Base-by-base conservation (phyloP, 1,140 invertebrate species). In the Druon quercuslanigerum region DNA sequence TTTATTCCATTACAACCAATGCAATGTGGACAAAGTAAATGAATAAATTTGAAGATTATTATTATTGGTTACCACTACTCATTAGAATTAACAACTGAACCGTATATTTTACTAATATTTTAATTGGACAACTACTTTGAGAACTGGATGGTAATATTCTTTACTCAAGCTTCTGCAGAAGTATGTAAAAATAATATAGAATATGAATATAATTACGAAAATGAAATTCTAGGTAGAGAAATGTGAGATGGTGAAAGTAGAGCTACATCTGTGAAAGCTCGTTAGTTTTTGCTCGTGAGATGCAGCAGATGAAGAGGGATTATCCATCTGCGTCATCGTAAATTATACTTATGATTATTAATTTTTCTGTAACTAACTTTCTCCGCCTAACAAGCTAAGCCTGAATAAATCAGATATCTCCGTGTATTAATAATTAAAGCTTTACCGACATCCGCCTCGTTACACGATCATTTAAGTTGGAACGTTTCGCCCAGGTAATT, bases 361-460 rank as follows among this genome's bases (percentile, higher is more conserved):
- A 11, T 17, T 17, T 56, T 60, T 60, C 8, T 60, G 20, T 60
- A 17, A 33, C 25, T 25, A 20, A 60, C 20, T 60, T 25, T 14
- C 19, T 20, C 56, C 56, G 20, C 25, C 33, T 20, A 66, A 66
- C 16, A 40, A 66, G 57, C 20, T 33, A 66, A 73, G 51, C 60
- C 25, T 54, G 54, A 54, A 25, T 25, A 25, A 25, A 25, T 51
- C 46, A 54, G 19, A 52, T 40, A 73, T 25, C 19, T 33, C 20
- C 12, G 19, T 74, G 71, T 70, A 66, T 82, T 74, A 78, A 78
- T 74, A 75, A 79, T 76, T 82, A 78, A 82, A 82, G 79, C 72
- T 71, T 54, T 52, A 73, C 14, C 40, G 16, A 73, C 50, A 52
- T 73, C 20, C 71, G 51, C 25, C 20, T 71, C 19, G 76, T 74